These are phyloP conservation scores for Vicugna pacos DNA, from an alignment of 2,113 vertebrate genomes.

Conservation along the genomic window DNA sequence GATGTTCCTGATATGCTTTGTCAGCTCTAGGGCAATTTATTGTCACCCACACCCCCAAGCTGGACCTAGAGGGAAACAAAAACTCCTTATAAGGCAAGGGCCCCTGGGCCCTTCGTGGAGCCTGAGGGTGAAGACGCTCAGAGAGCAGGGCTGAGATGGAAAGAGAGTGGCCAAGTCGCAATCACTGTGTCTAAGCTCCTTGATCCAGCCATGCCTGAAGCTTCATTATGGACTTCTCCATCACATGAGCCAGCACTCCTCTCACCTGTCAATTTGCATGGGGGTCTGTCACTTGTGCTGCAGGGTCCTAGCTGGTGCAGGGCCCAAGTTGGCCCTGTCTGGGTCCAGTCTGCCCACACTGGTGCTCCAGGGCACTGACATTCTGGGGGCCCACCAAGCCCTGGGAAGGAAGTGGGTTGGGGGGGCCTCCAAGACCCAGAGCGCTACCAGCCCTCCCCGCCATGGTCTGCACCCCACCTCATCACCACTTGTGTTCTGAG, in stretches of 20 bases:
- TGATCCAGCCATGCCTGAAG: neutral
- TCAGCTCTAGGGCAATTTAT: neutral
- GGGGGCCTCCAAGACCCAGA: neutral
- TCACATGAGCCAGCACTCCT: neutral
- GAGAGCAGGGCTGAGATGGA: neutral
- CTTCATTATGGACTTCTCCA: neutral
- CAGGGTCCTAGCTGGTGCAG: neutral
- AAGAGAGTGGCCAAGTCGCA: too few species aligned
- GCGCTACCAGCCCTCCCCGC: slow-evolving; percentile 57
- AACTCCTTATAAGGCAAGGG: neutral
- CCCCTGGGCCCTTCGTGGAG: neutral
- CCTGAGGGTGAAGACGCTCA: neutral
- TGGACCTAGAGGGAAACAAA: neutral
- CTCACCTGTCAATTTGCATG: neutral
- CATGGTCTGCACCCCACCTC: slow-evolving; percentile 82
- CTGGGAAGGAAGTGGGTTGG: neutral
- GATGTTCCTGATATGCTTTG: neutral
- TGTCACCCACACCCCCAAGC: neutral
- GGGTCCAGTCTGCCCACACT: neutral
- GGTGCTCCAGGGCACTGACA: neutral
- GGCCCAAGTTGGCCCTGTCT: neutral
- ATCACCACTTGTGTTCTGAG: slow-evolving; percentile 85
- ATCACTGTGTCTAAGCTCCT: neutral
- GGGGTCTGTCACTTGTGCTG: neutral
- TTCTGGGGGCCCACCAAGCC: neutral